Conservation (phyloP, 2,797 vertebrate species). For the Hoplostethus atlanticus region DNA sequence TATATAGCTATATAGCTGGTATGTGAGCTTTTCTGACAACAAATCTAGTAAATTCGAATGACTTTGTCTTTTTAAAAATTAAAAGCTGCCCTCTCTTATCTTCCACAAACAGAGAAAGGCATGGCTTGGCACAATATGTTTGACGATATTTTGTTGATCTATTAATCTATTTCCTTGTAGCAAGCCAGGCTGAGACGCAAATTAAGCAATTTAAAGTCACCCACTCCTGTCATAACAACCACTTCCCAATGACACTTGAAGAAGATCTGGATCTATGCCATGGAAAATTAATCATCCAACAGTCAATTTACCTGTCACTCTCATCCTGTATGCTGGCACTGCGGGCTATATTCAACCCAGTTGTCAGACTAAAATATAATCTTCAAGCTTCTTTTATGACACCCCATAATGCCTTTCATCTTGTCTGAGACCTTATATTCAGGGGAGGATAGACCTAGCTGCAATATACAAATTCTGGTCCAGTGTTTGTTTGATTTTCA, state of each 20-base stretch:
- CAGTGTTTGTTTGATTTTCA: neutral
- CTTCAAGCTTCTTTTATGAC: slow-evolving; percentile 47
- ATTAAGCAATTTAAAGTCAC: slow-evolving; percentile 67
- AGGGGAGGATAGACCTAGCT: slow-evolving; percentile 16
- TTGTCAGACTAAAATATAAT: slow-evolving; percentile 58
- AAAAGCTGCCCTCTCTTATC: slow-evolving; percentile 35
- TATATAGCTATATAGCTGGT: no score
- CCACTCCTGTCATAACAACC: slow-evolving; percentile 51
- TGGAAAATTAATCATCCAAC: slow-evolving; percentile 61
- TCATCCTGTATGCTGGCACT: slow-evolving; percentile 37
- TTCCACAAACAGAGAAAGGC: neutral
- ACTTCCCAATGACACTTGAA: slow-evolving; percentile 57
- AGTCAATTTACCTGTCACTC: slow-evolving; percentile 71
- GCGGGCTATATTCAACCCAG: slow-evolving; percentile 45
- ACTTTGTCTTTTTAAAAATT: slow-evolving; percentile 22
- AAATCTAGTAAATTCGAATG: slow-evolving; percentile 4
- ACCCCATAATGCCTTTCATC: slow-evolving; percentile 51
- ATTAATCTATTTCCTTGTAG: slow-evolving; percentile 55
- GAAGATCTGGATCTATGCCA: slow-evolving; percentile 53
- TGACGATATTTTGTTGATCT: slow-evolving; percentile 56
- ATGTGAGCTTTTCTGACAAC: neutral
- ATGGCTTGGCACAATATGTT: slow-evolving; percentile 3
- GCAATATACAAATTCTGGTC: slow-evolving; percentile 24
- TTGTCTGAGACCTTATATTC: slow-evolving; percentile 39
- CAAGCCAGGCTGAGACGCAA: slow-evolving; percentile 39